Conservation (phyloP, 2,888 invertebrate species). For the Pristionchus mayeri region DNA sequence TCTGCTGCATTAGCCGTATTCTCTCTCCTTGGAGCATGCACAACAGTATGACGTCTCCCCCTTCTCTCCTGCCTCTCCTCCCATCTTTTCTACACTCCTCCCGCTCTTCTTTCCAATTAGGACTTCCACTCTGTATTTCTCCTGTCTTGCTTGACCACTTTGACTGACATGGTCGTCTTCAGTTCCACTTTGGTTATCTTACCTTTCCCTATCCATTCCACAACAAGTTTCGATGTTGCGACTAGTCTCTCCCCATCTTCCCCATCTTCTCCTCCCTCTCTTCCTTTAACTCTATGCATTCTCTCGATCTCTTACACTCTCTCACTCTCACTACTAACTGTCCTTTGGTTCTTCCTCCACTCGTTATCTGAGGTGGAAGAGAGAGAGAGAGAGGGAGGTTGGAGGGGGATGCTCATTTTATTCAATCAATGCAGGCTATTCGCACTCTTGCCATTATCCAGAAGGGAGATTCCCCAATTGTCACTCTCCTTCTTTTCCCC, state of each 20-base stretch:
- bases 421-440: neutral
- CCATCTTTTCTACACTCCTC: neutral
- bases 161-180: slow-evolving; percentile 7
- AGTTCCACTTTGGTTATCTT: neutral
- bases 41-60: neutral
- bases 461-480: neutral
- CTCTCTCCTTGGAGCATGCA: neutral
- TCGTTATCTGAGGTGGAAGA: slow-evolving; percentile 1
- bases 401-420: neutral
- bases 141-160: neutral
- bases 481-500: neutral
- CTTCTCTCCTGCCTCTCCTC: neutral
- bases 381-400: neutral
- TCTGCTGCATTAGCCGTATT: neutral
- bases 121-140: neutral
- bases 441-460: neutral
- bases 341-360: slow-evolving; percentile 1
- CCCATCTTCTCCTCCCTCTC: neutral
- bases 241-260: slow-evolving; percentile 1
- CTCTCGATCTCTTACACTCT: slow-evolving; percentile 28
- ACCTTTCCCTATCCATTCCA: neutral
- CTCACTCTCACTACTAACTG: slow-evolving; percentile 38
- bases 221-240: neutral
- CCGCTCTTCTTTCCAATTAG: neutral
- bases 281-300: neutral